Evolutionary conservation across 1,140 invertebrate genomes (phyloP).

Genomic region (Dreissena rostriformis): DNA sequence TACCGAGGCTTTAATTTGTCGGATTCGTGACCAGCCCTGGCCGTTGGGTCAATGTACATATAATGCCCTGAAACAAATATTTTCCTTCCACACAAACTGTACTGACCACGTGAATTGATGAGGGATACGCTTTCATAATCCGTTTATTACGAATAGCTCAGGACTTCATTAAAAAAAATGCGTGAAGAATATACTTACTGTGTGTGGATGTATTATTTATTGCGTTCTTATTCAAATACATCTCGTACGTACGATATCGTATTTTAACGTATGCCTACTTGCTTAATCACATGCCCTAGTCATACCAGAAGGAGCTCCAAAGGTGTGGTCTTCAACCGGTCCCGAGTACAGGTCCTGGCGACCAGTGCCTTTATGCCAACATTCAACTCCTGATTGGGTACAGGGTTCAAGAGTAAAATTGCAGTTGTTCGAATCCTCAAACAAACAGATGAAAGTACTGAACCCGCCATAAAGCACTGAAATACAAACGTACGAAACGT

Average conservation of each 20-base stretch:
- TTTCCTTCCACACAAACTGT: not conserved
- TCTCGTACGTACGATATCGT: too few species aligned
- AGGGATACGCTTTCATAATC: too few species aligned
- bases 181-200: too few species aligned
- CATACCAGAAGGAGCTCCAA: constrained; percentile 56
- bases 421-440: constrained; percentile 54
- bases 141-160: too few species aligned
- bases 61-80: constrained; percentile 52
- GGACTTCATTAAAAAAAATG: too few species aligned
- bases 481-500: not conserved
- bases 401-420: constrained; percentile 42
- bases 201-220: too few species aligned
- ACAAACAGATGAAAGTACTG: constrained; percentile 53
- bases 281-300: too few species aligned
- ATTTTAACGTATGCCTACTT: too few species aligned
- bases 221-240: too few species aligned
- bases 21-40: not conserved
- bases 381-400: not conserved
- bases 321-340: constrained; percentile 62
- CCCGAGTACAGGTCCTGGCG: constrained; percentile 32
- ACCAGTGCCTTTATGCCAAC: constrained; percentile 19
- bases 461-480: constrained; percentile 34
- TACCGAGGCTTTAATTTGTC: not conserved
- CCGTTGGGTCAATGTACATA: constrained; percentile 56
- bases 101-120: too few species aligned